Evolutionary conservation across 2,113 vertebrate species (phyloP), one percentile per base, ranked within the genome.

Genomic region (Penelope pileata): DNA sequence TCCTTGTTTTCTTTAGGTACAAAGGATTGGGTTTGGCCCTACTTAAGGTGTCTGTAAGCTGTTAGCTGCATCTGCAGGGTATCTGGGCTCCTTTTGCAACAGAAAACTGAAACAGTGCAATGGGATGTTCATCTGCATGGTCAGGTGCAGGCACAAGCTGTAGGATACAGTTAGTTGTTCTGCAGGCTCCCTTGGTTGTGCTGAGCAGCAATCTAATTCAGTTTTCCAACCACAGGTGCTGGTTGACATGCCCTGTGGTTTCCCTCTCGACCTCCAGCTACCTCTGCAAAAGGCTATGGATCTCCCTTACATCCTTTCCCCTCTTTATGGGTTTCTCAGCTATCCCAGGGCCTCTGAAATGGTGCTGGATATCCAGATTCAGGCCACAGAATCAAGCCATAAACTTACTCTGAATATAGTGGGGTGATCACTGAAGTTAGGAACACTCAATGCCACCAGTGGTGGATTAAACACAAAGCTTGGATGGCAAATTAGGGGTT

Each of bases 121-220:
- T 26, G 19, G 32, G 69, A 8, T 45, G 38, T 45, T 77, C 51
- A 30, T 58, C 73, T 36, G 4, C 4, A 17, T 66, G 67, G 19
- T 29, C 29, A 43, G 72, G 62, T 2, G 18, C 38, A 84, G 47
- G 48, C 36, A 56, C 14, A 19, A 45, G 40, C 80, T 74, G 21
- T 19, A 77, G 50, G 56, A 36, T 34, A 54, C 82, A 12, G 15
- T 27, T 51, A 10, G 10, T 29, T 53, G 13, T 36, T 62, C 27
- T 18, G 9, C 7, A 10, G 30, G 22, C 26, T 47, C 34, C 0
- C 0, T 47, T 70, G 0, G 0, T 29, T 62, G 13, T 16, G 16
- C 19, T 5, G 1, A 30, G 36, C 1, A 47, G 2, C 17, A 16
- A 1, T 54, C 16, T 62, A 2, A 50, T 29, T 81, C 34, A 6